A percentile compares a stretch with the other conserved stretches of the same genome.
Evolutionary conservation across 2,797 vertebrate genomes (phyloP).

Genomic region (Octomys mimax): DNA sequence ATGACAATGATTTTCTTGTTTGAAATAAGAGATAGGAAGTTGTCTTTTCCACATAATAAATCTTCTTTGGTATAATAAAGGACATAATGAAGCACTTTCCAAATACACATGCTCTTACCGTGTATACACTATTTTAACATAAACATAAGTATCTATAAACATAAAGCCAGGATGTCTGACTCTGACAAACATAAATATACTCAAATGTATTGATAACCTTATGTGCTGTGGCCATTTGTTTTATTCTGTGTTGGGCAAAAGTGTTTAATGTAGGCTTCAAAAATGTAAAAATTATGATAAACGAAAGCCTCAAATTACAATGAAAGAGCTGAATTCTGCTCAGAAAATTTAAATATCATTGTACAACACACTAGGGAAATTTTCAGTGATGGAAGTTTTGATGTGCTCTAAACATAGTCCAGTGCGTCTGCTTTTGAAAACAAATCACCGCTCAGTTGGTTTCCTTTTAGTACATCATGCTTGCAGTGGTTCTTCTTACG

Average conservation of each 20-base stretch:
- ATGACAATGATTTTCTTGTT: constrained; percentile 42
- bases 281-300: constrained; percentile 58
- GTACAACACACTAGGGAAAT: neutral
- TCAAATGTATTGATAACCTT: constrained; percentile 77
- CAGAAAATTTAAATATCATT: neutral
- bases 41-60: constrained; percentile 67
- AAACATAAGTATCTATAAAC: constrained; percentile 78
- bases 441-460: neutral
- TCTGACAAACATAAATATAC: constrained; percentile 75
- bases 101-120: constrained; percentile 73
- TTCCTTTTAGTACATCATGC: neutral
- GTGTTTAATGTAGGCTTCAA: constrained; percentile 65
- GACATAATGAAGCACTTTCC: constrained; percentile 52
- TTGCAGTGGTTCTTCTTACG: neutral
- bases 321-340: constrained; percentile 47
- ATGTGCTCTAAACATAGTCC: neutral
- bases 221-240: constrained; percentile 57
- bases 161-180: constrained; percentile 71
- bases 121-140: constrained; percentile 79
- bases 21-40: constrained; percentile 62
- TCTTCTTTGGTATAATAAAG: constrained; percentile 67
- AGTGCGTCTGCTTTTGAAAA: neutral
- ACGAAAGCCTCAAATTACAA: constrained; percentile 24
- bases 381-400: neutral
- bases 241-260: constrained; percentile 55